Conservation (phyloP, 2,113 vertebrate genomes). For the Helogale parvula region DNA sequence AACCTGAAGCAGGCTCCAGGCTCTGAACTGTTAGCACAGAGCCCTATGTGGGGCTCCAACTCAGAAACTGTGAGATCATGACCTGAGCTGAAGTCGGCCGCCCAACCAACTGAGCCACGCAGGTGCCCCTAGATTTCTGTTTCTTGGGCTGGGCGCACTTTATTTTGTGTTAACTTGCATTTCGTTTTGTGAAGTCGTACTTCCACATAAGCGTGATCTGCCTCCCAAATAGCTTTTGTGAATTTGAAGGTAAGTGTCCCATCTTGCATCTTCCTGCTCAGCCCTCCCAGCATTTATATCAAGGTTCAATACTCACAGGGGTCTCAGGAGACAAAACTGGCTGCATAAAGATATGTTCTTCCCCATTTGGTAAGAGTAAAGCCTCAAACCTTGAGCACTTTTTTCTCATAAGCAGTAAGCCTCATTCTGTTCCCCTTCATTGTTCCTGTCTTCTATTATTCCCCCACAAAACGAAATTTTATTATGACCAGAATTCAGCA, state of each 20-base stretch:
- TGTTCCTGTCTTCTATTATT: not conserved
- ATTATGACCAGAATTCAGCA: constrained; percentile 31
- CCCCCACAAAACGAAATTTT: constrained; percentile 30
- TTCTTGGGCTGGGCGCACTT: not conserved
- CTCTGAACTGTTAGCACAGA: no score
- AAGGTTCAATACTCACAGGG: not conserved
- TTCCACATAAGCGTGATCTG: not conserved
- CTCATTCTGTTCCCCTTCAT: not conserved
- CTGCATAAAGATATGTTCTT: not conserved
- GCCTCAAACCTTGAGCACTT: not conserved
- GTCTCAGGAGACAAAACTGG: not conserved
- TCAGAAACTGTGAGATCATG: no score
- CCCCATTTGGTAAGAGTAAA: not conserved
- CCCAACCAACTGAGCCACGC: no score
- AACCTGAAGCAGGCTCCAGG: no score
- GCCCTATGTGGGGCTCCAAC: no score
- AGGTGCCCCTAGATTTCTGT: not conserved
- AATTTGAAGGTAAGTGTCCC: not conserved
- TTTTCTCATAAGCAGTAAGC: not conserved
- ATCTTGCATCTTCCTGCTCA: not conserved
- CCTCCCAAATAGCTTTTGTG: not conserved
- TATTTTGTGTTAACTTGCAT: not conserved
- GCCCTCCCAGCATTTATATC: not conserved
- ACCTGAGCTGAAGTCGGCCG: no score
- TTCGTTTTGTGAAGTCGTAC: not conserved